Conservation (phyloP, 2,113 vertebrate genomes). For the Channa maculata region DNA sequence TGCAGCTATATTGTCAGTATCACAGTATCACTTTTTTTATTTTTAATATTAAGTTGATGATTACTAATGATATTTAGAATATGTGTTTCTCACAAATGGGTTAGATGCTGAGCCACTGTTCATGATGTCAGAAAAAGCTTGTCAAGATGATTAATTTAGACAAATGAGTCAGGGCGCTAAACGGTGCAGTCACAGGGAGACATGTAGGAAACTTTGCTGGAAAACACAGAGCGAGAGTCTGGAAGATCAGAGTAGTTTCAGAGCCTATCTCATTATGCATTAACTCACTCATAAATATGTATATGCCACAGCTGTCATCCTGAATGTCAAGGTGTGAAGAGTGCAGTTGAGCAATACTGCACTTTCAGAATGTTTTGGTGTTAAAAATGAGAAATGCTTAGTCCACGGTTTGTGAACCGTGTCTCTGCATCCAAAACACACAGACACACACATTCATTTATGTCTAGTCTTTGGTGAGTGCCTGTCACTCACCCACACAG, state of each 20-base stretch:
- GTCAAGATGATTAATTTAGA: slow-evolving; percentile 13
- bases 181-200: neutral
- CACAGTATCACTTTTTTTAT: too few relatives aligned
- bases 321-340: neutral
- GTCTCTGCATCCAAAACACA: neutral
- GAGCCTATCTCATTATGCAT: too few relatives aligned
- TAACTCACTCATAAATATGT: neutral
- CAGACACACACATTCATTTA: neutral
- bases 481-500: neutral
- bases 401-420: neutral
- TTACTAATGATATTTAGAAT: too few relatives aligned
- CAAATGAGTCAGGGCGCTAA: slow-evolving; percentile 52
- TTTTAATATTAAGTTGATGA: too few relatives aligned
- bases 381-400: neutral
- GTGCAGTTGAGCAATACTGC: neutral
- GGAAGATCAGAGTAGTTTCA: neutral
- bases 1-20: too few relatives aligned
- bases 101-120: neutral
- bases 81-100: neutral
- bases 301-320: too few relatives aligned
- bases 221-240: slow-evolving; percentile 20
- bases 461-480: neutral
- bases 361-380: slow-evolving; percentile 28
- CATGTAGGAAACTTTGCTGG: slow-evolving; percentile 20
- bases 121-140: neutral